Evolutionary conservation across 2,797 vertebrate species (phyloP), one percentile per base, ranked within the genome.

Genomic region (Hozukius guyotensis): DNA sequence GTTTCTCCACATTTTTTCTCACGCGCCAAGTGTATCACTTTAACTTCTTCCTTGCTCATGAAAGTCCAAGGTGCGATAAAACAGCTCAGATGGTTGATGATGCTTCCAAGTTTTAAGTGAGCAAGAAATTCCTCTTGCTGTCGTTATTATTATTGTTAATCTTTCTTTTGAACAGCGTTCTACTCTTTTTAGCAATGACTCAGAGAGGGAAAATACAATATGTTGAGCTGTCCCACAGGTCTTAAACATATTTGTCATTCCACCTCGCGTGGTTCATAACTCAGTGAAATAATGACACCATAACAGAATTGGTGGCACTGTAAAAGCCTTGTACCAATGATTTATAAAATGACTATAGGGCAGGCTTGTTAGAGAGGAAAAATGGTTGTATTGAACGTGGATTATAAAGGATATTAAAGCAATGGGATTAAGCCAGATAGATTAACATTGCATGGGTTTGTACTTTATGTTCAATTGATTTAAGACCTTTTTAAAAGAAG

Each of bases 391-490:
- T 95, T 95, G 93, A 94, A 94, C 88, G 88, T 91, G 87, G 91
- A 93, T 94, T 95, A 95, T 86, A 94, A 93, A 93, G 89, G 87
- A 94, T 94, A 85, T 94, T 84, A 87, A 92, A 93, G 93, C 88
- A 93, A 93, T 94, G 91, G 94, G 93, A 95, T 95, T 96, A 95
- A 91, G 80, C 80, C 92, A 89, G 92, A 92, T 93, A 94, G 93
- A 95, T 95, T 95, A 95, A 95, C 92, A 89, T 94, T 93, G 93
- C 90, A 89, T 88, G 87, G 88, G 84, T 89, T 93, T 95, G 91
- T 93, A 89, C 90, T 94, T 94, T 90, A 89, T 88, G 90, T 94
- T 89, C 88, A 94, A 92, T 94, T 93, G 92, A 95, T 96, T 95
- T 94, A 89, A 92, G 90, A 91, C 90, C 68, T 91, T 90, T 20